Evolutionary conservation across 2,888 invertebrate genomes (phyloP).

Genomic region (Halictus ligatus): DNA sequence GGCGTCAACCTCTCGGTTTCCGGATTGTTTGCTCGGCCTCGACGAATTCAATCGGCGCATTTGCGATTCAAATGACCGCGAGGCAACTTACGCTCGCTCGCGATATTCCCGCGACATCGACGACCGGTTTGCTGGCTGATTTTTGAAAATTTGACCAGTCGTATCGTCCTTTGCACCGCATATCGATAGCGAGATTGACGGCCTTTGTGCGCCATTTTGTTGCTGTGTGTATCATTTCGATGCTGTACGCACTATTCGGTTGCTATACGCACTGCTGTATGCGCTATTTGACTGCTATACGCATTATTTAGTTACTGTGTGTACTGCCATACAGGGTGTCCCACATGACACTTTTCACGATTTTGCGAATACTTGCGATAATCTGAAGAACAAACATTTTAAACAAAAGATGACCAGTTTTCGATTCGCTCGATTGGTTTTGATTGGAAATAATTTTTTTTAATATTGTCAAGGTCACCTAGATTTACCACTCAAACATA

Average conservation of each 20-base stretch:
- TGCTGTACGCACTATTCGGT: neutral
- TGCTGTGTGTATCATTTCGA: neutral
- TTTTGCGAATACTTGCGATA: too few species aligned
- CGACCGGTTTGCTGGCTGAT: conserved; percentile 11
- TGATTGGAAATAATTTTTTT: too few species aligned
- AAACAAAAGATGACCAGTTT: too few species aligned
- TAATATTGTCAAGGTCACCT: too few species aligned
- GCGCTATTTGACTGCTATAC: too few species aligned
- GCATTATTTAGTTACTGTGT: too few species aligned
- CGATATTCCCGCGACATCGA: conserved; percentile 54
- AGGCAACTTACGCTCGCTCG: conserved; percentile 38
- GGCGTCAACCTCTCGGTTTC: conserved; percentile 63
- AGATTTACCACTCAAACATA: too few species aligned
- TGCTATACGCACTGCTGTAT: too few species aligned
- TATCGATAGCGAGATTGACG: neutral
- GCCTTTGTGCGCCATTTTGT: neutral
- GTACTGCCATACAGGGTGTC: too few species aligned
- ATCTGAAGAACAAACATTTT: too few species aligned
- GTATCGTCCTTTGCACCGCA: neutral
- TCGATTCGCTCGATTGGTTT: too few species aligned
- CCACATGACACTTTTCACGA: too few species aligned
- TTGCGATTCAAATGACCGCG: conserved; percentile 69
- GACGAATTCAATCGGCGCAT: conserved; percentile 65
- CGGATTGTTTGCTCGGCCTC: conserved; percentile 66
- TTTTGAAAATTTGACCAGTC: conserved; percentile 37